Evolutionary conservation across 92 coral and sea anemone species (phyloP), one percentile per base, ranked within the genome.

Genomic region (Siderastrea siderea): DNA sequence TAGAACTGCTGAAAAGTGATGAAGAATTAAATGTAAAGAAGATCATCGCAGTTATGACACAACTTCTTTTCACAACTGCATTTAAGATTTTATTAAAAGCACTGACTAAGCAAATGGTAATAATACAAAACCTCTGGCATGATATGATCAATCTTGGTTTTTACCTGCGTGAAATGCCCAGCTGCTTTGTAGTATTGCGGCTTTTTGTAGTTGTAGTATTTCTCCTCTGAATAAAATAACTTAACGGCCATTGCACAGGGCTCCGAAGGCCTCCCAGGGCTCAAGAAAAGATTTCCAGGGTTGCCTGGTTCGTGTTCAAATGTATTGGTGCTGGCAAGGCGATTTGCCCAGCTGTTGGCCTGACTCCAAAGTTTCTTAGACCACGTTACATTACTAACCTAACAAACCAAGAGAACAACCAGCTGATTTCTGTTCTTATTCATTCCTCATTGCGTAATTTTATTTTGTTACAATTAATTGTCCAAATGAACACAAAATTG

Each of bases 81-180:
- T 26, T 26, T 26, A 26, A 26, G 38, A 26, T 26, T 26, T 26
- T 26, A 26, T 26, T 26, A 26, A 26, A 26, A 26, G 38, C 38
- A 0, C 38, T 26, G 38, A 26, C 38, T 16, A n/a, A 2, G 69
- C 1, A n/a, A 16, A 64, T 16, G 43, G 9, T 1, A 15, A 4
- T 5, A 16, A 1, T 47, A 4, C 81, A 54, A 13, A 53, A 57
- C 38, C 38, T 26, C 38, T 26, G 38, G 38, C 38, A 26, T 26
- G 38, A 26, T 26, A 26, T 26, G 38, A 26, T 26, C 38, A 13
- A 10, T 3, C 7, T 43, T 79, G 19, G 6, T 44, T 55, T 38
- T 17, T 75, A 91, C 94, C 94, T 91, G 94, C 7, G 94, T 91
- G 68, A 91, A 91, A 48, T 91, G 94, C 7, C 88, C 65, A 75